These are phyloP conservation scores for Copidosoma floridanum DNA, from an alignment of 1,140 invertebrate species.

Conservation along the genomic window DNA sequence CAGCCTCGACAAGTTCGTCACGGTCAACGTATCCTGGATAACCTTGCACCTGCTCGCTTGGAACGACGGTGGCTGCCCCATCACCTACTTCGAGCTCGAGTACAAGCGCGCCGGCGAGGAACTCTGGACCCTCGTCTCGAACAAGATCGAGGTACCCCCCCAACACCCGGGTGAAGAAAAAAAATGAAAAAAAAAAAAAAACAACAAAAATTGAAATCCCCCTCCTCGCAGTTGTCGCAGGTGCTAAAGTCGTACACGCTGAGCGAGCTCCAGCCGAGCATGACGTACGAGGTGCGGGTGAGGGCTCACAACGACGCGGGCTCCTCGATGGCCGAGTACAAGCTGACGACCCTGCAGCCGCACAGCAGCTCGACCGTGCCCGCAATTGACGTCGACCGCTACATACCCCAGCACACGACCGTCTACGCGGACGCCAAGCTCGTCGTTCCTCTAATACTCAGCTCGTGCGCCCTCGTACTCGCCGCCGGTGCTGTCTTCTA, in stretches of 20 bases:
- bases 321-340: conserved; percentile 81
- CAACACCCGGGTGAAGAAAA: not conserved
- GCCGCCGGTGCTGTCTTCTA: conserved; percentile 54
- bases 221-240: conserved; percentile 33
- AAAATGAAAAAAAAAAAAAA: not conserved
- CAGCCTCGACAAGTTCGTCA: conserved; percentile 66
- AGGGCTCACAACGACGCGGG: conserved; percentile 92
- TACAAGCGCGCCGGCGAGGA: conserved; percentile 64
- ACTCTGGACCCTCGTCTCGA: conserved; percentile 61
- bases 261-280: conserved; percentile 77
- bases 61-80: conserved; percentile 87
- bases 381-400: conserved; percentile 52
- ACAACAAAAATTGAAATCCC: conserved; percentile 8
- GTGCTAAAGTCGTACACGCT: conserved; percentile 74
- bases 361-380: conserved; percentile 62
- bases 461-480: conserved; percentile 51
- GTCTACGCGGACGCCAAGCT: conserved; percentile 53
- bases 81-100: conserved; percentile 83
- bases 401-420: conserved; percentile 50
- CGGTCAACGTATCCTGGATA: conserved; percentile 85
- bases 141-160: conserved; percentile 58
- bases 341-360: conserved; percentile 77
- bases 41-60: conserved; percentile 84
- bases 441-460: conserved; percentile 50
- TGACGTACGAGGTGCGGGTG: conserved; percentile 82